Evolutionary conservation across 2,797 vertebrate genomes (phyloP), one percentile per base, ranked within the genome.

Genomic region (Molossus molossus): DNA sequence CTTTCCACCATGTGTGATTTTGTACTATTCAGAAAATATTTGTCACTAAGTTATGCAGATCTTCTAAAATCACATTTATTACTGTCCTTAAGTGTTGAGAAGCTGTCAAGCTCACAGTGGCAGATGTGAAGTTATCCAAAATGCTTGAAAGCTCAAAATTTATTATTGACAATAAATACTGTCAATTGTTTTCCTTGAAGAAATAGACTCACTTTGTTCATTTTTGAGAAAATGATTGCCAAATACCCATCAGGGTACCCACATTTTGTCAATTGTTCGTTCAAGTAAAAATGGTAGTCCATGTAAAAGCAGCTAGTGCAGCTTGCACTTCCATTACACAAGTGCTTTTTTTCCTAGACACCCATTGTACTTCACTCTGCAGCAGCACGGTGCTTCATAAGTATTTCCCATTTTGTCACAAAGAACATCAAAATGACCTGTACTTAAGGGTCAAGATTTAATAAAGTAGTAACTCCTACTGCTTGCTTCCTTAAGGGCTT

Each of bases 221-320:
- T 67, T 94, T 97, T 93, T 60, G 80, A 90, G 77, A 72, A 94
- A 91, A 96, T 60, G 37, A 70, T 29, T 90, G 88, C 72, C 57
- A 23, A 17, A 65, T 82, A 82, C 27, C 40, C 60, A 53, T 94
- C 60, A 48, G 53, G 85, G 62, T n/a, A 90, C 29, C 20, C 33
- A 40, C 27, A 48, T 18, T n/a, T 33, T 67, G 29, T 25, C 57
- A 50, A 21, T 69, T 83, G 65, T 86, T 92, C 55, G 69, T 83
- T 50, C 25, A 53, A 67, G 73, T 84, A 90, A 81, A 89, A 83
- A 27, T 48, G 70, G 50, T n/a, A 75, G 80, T 88, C 45, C 40
- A 1, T 4, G 57, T 23, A 27, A 45, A 53, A 76, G 37, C 50
- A 87, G 76, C 72, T 21, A 80, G 70, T 69, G 72, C 45, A 79